Base-by-base conservation (phyloP, 1,140 invertebrate genomes). In the Notospermus geniculatus region DNA sequence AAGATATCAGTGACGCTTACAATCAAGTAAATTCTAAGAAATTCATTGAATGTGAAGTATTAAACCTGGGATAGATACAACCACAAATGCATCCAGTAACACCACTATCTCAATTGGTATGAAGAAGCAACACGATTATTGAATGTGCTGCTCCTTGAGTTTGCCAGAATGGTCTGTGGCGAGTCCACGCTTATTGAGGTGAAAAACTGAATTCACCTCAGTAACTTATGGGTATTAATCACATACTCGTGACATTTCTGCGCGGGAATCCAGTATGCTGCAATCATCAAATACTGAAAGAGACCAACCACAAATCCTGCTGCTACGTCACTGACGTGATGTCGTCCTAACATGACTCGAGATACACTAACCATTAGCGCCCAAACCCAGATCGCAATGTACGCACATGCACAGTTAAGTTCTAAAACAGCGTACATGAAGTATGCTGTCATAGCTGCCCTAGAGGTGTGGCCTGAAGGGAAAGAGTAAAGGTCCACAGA, bases 381-480 rank as follows among this genome's bases (percentile, higher is more conserved):
- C 94, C 94, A 97, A 0, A 87, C 59, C 52, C 17, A 54, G 54
- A 70, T 52, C 64, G 43, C 57, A 57, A 22, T 71, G 52, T 71
- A 57, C 29, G 62, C 67, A 36, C 9, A 17, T 17, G n/a, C 5
- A 54, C n/a, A 11, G 11, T 54, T 43, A 23, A 77, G 60, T 17
- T 57, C 23, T 73, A 63, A 36, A 65, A 63, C 46, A 9, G 67
- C 30, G 2, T 68, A 50, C 28, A 78, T 64, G 58, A 80, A 90
- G 52, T 86, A 86, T 1, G 87, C 82, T 17, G 98, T 79, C 73
- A 92, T 87, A 13, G 88, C 84, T 11, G 92, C 87, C 70, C 96
- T 82, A n/a, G 92, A 93, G 1, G 92, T 86, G 82, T 99, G 96
- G 0, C 96, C 96, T 0, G 95, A 97, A 28, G 95, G 96, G 79